These are phyloP conservation scores for Ashinkailepas kermadecensis DNA, from an alignment of 2,888 invertebrate genomes.

Conservation along the genomic window DNA sequence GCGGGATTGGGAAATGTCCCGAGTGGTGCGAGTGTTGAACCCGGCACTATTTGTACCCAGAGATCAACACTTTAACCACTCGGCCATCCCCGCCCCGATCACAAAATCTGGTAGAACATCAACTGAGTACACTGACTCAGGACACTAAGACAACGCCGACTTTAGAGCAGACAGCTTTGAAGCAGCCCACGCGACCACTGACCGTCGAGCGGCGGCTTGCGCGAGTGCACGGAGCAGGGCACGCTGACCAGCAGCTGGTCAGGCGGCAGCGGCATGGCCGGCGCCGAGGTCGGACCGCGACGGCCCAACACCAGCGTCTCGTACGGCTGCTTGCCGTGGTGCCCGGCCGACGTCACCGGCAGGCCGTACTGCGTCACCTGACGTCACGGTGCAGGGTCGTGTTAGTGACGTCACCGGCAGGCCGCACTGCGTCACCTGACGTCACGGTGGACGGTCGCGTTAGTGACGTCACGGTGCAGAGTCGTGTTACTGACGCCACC, in stretches of 20 bases:
- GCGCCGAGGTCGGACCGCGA: neutral
- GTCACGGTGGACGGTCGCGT: too few relatives aligned
- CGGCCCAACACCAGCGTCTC: conserved; percentile 63
- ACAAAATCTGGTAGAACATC: too few relatives aligned
- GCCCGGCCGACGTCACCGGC: conserved; percentile 58
- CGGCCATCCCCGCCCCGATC: too few relatives aligned
- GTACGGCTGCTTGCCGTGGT: conserved; percentile 75
- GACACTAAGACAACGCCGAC: too few relatives aligned
- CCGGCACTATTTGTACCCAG: too few relatives aligned
- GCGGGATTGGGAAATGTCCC: too few relatives aligned
- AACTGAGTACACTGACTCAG: too few relatives aligned
- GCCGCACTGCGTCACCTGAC: conserved; percentile 58
- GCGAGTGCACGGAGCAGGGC: conserved; percentile 87
- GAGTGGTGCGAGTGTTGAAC: too few relatives aligned
- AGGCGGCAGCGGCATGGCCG: conserved; percentile 37
- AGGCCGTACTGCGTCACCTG: conserved; percentile 60
- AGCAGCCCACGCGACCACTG: conserved; percentile 36
- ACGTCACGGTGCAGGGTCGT: too few relatives aligned
- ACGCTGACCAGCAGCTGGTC: conserved; percentile 64
- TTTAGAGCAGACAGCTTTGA: too few relatives aligned
- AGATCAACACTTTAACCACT: too few relatives aligned
- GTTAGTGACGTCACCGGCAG: conserved; percentile 53
- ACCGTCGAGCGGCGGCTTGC: conserved; percentile 81
- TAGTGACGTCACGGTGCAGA: conserved; percentile 43
- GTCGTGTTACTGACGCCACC: too few relatives aligned